Base-by-base conservation (phyloP, 2,113 vertebrate genomes). In the Nycticryphes semicollaris region DNA sequence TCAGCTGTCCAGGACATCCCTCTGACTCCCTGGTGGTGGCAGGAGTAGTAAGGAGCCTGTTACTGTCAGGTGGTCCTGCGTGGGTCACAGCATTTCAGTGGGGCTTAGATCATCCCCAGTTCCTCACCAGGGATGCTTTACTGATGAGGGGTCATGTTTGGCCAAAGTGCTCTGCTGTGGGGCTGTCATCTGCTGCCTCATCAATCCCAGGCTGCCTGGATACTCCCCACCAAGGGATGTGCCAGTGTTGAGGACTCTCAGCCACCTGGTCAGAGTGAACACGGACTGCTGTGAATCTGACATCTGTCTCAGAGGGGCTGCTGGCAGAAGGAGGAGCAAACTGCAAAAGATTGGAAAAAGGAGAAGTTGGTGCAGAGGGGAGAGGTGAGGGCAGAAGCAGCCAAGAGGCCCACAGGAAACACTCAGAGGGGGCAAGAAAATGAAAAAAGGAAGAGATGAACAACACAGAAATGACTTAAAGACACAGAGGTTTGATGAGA, bases 341-440 rank as follows among this genome's bases (percentile, higher is more conserved):
- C 47, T 69, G 51, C 74, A 74, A 88, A 75, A 51, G 45, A 84
- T 50, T 70, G 79, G 87, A 53, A 88, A 93, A 96, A 94, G 54
- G 16, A 77, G 89, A 96, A 92, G 69, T 88, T 73, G 67, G 20
- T 62, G 10, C 45, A 73, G 66, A 74, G 47, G 20, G 43, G 39
- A 90, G 83, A 85, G 35, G 11, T 64, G 28, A 87, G 30, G 54
- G 51, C 73, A 90, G 94, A 92, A 94, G 33, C 45, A 92, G 60
- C 17, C 48, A 81, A 33, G 74, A 82, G 82, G 79, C 92, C 92
- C 51, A 75, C 79, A 88, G 86, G 92, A 96, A 96, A 85, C 51
- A 57, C 50, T 82, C 2, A 0, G 60, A 92, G 50, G 53, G 14
- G 39, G 47, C 85, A 92, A 88, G 89, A 94, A 94, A 90, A 95